phyloP scores from a whole-genome alignment of 2,888 invertebrate genomes.

The Odontothrips loti region DNA sequence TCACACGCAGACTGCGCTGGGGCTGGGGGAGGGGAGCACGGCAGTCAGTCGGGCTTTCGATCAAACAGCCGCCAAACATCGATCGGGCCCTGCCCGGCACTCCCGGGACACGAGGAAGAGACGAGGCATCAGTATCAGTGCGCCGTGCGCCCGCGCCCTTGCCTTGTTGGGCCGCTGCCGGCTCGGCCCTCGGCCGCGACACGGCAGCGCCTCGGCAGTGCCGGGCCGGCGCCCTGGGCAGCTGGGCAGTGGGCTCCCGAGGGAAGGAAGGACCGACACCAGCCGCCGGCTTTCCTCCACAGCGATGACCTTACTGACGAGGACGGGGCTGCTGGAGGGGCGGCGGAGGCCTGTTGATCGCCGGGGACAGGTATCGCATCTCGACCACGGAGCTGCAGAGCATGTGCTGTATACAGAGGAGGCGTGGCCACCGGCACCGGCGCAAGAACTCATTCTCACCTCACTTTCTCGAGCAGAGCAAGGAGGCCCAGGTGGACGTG shows the following conservation, averaged over 20 bases:
- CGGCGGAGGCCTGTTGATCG: not conserved
- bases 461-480: too few relatives aligned
- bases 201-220: too few relatives aligned
- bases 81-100: too few relatives aligned
- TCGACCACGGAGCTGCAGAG: too few relatives aligned
- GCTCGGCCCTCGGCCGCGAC: too few relatives aligned
- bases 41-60: too few relatives aligned
- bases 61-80: too few relatives aligned
- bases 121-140: not conserved
- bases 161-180: not conserved
- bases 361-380: not conserved
- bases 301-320: not conserved
- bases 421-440: not conserved
- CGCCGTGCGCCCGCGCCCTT: not conserved
- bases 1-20: too few relatives aligned
- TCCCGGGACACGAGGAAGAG: not conserved
- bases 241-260: not conserved
- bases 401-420: too few relatives aligned
- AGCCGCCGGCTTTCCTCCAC: not conserved
- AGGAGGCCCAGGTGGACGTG: not conserved
- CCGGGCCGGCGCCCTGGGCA: not conserved
- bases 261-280: not conserved
- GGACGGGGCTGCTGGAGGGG: conserved; percentile 3
- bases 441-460: too few relatives aligned
- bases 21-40: too few relatives aligned